These are phyloP conservation scores for Ichneumoninae sp. DNA, from an alignment of 2,888 invertebrate species.

Conservation along the genomic window DNA sequence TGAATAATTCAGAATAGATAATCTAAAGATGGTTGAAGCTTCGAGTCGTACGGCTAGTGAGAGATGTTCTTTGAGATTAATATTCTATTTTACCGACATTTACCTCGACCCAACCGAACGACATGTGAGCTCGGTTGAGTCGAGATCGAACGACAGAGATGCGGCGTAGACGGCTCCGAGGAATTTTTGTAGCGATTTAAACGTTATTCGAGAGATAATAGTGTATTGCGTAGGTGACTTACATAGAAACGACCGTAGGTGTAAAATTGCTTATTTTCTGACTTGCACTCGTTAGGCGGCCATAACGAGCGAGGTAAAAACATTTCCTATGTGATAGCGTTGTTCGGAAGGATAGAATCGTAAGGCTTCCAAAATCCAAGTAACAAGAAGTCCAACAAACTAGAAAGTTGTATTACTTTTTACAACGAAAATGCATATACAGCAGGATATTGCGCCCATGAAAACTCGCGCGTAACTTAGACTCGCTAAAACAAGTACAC, in stretches of 20 bases:
- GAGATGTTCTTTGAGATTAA: slow-evolving; percentile 29
- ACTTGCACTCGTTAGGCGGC: slow-evolving; percentile 39
- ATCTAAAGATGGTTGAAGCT: slow-evolving; percentile 32
- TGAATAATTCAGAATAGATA: slow-evolving; percentile 4
- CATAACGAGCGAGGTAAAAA: slow-evolving; percentile 18
- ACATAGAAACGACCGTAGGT: slow-evolving; percentile 22
- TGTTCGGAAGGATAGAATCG: slow-evolving; percentile 53
- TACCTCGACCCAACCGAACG: slow-evolving; percentile 15
- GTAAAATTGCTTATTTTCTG: slow-evolving; percentile 33
- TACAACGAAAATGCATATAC: slow-evolving; percentile 57
- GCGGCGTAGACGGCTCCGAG: slow-evolving; percentile 29
- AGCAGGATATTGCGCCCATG: slow-evolving; percentile 42
- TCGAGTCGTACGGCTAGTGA: slow-evolving; percentile 28
- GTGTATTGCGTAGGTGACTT: slow-evolving; percentile 30
- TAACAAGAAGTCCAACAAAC: slow-evolving; percentile 49
- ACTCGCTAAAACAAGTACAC: slow-evolving; percentile 16
- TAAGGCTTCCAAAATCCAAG: slow-evolving; percentile 59
- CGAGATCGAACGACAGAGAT: slow-evolving; percentile 20
- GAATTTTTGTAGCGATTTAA: slow-evolving; percentile 43
- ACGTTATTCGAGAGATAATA: slow-evolving; percentile 22
- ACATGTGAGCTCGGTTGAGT: slow-evolving; percentile 31
- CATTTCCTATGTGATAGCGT: slow-evolving; percentile 62
- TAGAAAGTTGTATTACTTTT: slow-evolving; percentile 58
- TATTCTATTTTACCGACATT: slow-evolving; percentile 47
- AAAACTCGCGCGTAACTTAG: slow-evolving; percentile 22